Conservation (phyloP, 2,888 invertebrate genomes). For the Petrophora chlorosata region DNA sequence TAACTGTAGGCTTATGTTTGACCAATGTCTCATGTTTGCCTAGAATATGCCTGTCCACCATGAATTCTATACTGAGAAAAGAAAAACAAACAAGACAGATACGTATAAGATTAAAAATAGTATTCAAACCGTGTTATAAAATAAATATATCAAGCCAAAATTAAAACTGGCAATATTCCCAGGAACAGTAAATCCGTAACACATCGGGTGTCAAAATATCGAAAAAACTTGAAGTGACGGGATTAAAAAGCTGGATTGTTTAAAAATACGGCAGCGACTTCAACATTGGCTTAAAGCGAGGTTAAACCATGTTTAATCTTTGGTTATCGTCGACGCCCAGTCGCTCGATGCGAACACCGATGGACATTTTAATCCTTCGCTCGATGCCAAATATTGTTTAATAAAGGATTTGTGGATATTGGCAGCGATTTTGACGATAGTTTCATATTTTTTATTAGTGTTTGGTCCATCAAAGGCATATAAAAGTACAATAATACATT, state of each 20-base stretch:
- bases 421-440: slow-evolving; percentile 12
- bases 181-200: slow-evolving; percentile 10
- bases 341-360: slow-evolving; percentile 59
- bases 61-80: too few species aligned
- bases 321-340: slow-evolving; percentile 74
- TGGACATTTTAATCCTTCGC: slow-evolving; percentile 68
- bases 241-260: slow-evolving; percentile 45
- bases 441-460: slow-evolving; percentile 4
- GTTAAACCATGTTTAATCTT: slow-evolving; percentile 70
- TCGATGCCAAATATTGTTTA: slow-evolving; percentile 47
- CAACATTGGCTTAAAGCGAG: slow-evolving; percentile 56
- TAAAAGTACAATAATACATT: too few species aligned
- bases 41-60: too few species aligned
- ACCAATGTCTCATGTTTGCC: too few species aligned
- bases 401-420: slow-evolving; percentile 27
- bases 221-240: slow-evolving; percentile 31
- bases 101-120: not conserved
- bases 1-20: too few species aligned
- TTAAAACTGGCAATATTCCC: slow-evolving; percentile 19
- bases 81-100: too few species aligned
- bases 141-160: slow-evolving; percentile 9
- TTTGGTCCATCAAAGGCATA: too few species aligned
- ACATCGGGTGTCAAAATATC: slow-evolving; percentile 27
- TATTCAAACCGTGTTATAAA: not conserved
- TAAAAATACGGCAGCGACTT: slow-evolving; percentile 53